Base-by-base conservation (phyloP, 2,113 vertebrate genomes). In the Periophthalmodon schlosseri region DNA sequence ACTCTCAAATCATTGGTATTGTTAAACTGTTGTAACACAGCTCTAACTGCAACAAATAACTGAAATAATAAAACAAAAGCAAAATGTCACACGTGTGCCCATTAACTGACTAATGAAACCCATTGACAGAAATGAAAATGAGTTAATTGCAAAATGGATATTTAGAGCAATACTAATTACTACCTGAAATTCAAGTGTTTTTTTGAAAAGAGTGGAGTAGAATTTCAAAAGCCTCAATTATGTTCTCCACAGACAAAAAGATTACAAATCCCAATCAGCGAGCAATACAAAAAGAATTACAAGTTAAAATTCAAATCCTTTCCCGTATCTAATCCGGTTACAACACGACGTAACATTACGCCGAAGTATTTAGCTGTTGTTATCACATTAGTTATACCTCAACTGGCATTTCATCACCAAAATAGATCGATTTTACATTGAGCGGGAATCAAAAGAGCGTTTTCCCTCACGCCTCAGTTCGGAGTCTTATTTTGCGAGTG, bases 41-140 rank as follows among this genome's bases (percentile, higher is more conserved):
- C 74, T 70, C 78, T 52, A 74, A 69, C 78, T 52, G 72, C 74
- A 71, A 80, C 64, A 70, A 66, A 69, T 61, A 63, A 74, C 23
- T 18, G 21, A 69, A 67, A 77, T 56, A 72, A 18, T 63, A 44
- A 65, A 65, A 65, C 18, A 18, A 39, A 39, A 44, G 24, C 69
- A 65, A 24, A 34, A 60, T 15, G 14, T 16, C 56, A 36, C 47
- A 16, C 11, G 21, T 28, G 61, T 20, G 56, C 46, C 63, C 28
- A 65, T 36, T 13, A 58, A 44, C 18, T 57, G 33, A 70, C 65
- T 57, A 52, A 46, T 65, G 63, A 39, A 71, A 20, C 60, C 64
- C 36, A 71, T 73, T 67, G 75, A 39, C 24, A 44, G n/a, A 68
- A 74, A 46, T 63, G 23, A 68, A 60, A 64, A 68, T 23, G n/a